Evolutionary conservation across 2,888 invertebrate genomes (phyloP).

Genomic region (Fragum whitleyi): DNA sequence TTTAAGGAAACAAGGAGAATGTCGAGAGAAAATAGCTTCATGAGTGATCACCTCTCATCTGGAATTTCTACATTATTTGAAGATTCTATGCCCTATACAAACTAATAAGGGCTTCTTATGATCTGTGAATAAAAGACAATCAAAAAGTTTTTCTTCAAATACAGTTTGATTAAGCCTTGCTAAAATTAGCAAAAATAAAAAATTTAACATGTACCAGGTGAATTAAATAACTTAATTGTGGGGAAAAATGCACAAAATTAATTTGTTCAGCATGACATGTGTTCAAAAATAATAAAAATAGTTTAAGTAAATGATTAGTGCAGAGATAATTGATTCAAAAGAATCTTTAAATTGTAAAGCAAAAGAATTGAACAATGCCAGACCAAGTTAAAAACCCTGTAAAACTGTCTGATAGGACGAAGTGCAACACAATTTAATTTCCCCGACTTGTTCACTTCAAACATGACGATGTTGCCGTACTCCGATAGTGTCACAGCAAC

Average conservation of each 20-base stretch:
- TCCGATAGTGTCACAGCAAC: constrained; percentile 8
- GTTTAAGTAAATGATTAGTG: no score
- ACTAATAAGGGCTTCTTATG: no score
- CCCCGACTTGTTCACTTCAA: constrained; percentile 12
- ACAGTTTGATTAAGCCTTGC: no score
- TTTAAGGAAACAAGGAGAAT: constrained; percentile 13
- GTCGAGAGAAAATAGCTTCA: constrained; percentile 4
- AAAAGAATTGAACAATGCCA: not conserved
- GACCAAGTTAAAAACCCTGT: not conserved
- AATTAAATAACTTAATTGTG: no score
- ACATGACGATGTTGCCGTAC: constrained; percentile 7
- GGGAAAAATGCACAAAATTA: no score
- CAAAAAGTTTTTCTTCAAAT: no score
- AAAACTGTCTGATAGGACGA: constrained; percentile 5
- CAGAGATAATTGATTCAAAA: not conserved
- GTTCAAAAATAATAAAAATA: no score
- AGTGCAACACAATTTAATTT: constrained; percentile 7
- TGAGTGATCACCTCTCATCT: constrained; percentile 1
- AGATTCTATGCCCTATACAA: not conserved
- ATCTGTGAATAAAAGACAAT: no score
- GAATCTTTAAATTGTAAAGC: no score
- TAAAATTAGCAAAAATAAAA: no score
- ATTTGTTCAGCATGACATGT: no score
- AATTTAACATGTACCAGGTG: no score
- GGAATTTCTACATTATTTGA: not conserved